Base-by-base conservation (phyloP, 2,113 vertebrate species). In the Odontophorus gujanensis region DNA sequence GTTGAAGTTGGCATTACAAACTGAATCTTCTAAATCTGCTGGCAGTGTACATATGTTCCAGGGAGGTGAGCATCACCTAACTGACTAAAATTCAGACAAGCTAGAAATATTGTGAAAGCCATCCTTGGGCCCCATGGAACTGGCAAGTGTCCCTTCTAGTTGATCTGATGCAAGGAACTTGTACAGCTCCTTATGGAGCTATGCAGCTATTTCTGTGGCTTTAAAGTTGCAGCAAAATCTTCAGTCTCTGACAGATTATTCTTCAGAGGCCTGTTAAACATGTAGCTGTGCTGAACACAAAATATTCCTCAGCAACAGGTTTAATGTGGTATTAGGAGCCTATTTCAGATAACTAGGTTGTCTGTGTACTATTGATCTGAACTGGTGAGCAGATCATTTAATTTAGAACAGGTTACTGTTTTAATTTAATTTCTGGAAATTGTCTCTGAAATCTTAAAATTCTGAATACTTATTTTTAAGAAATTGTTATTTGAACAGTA, bases 231-330 rank as follows among this genome's bases (percentile, higher is more conserved):
- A 93, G 61, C 53, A 91, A 77, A 90, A 81, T 95, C 80, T 97
- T 96, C 47, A 73, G 74, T 66, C 81, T 48, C 51, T 97, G 92
- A 92, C 78, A 96, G 43, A 94, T 95, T 87, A 88, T 87, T n/a
- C 95, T 53, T 18, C 65, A 30, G 91, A 96, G 93, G 66, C 89
- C 91, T 95, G 84, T 97, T 97, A 93, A 95, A 94, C 67, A 76
- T 90, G 95, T 92, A 95, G 88, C 72, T 22, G 32, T 14, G 36
- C 36, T 90, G 84, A 96, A 89, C 68, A 89, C 88, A 96, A 95
- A 96, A 92, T 95, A 81, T 69, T 34, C 88, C 81, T 94, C 90
- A 95, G 90, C 90, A 97, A 84, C 53, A 76, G 69, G 87, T 96
- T 97, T 96, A 95, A 90, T 96, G 69, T 76, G 40, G 12, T 74